These are phyloP conservation scores for Amiota minor DNA, from an alignment of 2,888 invertebrate species.

Conservation along the genomic window DNA sequence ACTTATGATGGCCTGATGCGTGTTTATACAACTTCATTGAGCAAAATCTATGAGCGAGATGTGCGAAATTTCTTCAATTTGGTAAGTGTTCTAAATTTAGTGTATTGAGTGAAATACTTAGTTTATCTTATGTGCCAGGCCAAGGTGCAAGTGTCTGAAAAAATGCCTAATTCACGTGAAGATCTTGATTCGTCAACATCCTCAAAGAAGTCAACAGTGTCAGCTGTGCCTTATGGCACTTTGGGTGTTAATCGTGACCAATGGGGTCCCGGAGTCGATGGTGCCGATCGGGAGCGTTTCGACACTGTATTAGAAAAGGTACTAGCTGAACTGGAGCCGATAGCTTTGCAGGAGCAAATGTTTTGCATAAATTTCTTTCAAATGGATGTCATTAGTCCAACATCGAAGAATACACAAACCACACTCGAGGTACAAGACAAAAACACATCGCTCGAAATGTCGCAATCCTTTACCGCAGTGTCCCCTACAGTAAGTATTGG, in stretches of 20 bases:
- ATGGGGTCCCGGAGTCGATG: slow-evolving; percentile 79
- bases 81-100: slow-evolving; percentile 46
- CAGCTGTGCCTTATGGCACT: slow-evolving; percentile 72
- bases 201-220: slow-evolving; percentile 71
- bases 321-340: slow-evolving; percentile 89
- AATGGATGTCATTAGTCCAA: slow-evolving; percentile 79
- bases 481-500: slow-evolving; percentile 49
- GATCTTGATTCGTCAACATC: slow-evolving; percentile 73
- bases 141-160: slow-evolving; percentile 68
- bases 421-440: slow-evolving; percentile 75
- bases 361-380: slow-evolving; percentile 95
- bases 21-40: slow-evolving; percentile 87
- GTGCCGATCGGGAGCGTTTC: slow-evolving; percentile 77
- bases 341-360: slow-evolving; percentile 94
- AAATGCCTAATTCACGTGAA: slow-evolving; percentile 71
- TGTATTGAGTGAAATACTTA: neutral
- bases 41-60: slow-evolving; percentile 91
- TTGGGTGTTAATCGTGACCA: slow-evolving; percentile 79
- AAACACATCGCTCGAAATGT: slow-evolving; percentile 65
- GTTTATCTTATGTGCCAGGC: slow-evolving; percentile 57
- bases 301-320: slow-evolving; percentile 87
- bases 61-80: slow-evolving; percentile 75
- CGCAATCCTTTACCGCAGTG: slow-evolving; percentile 56
- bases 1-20: slow-evolving; percentile 86
- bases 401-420: slow-evolving; percentile 76